phyloP scores from a whole-genome alignment of 2,888 invertebrate species.

The Drosophila stalkeri region DNA sequence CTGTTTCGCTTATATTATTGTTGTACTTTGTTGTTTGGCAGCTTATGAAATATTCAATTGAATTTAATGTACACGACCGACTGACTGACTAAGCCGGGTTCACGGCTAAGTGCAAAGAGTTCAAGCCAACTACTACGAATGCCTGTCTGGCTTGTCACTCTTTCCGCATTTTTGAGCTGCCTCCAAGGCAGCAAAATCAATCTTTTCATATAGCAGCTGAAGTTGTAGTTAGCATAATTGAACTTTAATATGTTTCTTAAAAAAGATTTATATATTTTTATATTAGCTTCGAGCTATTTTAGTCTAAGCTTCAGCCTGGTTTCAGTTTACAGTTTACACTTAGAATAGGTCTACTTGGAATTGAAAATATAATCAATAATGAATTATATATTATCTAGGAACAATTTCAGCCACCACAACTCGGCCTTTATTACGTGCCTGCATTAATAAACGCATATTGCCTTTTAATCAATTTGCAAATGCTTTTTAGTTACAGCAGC shows the following conservation, averaged over 20 bases:
- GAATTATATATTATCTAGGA: not conserved
- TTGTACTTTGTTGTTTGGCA: conserved; percentile 60
- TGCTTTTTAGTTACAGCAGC: not conserved
- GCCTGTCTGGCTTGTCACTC: conserved; percentile 26
- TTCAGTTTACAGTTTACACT: not conserved
- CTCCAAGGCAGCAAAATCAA: not conserved
- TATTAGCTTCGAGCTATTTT: too few relatives aligned
- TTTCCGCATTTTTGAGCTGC: conserved; percentile 9
- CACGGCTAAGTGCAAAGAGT: conserved; percentile 60
- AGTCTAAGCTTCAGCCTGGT: too few relatives aligned
- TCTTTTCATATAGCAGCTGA: not conserved
- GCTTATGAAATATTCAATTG: conserved; percentile 78
- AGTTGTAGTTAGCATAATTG: not conserved
- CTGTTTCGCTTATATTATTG: conserved; percentile 37
- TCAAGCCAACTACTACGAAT: conserved; percentile 45
- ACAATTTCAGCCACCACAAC: not conserved
- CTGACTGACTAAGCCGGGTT: conserved; percentile 65
- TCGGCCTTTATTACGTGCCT: not conserved
- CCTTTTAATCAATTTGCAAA: conserved; percentile 12
- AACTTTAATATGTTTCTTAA: not conserved
- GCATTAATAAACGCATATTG: not conserved
- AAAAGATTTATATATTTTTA: not conserved
- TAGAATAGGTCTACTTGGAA: not conserved
- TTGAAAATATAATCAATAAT: not conserved
- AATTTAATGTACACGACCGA: conserved; percentile 74